Conservation (phyloP, 2,888 invertebrate genomes). For the Agriopis aurantiaria region DNA sequence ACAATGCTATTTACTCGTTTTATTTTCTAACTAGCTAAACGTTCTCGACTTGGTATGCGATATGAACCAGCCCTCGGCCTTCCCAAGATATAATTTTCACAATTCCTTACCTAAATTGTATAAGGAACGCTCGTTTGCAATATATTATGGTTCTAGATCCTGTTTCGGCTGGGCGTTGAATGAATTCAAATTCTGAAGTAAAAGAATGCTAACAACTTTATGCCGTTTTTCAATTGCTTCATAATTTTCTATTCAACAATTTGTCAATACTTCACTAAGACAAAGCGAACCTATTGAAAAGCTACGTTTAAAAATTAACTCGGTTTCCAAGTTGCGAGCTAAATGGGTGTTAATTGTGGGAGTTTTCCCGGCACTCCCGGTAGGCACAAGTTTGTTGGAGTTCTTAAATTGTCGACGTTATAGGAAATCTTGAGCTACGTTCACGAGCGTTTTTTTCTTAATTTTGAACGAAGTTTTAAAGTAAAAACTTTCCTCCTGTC, state of each 20-base stretch:
- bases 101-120: too few species aligned
- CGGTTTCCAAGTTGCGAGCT: constrained; percentile 28
- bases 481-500: neutral
- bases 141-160: too few species aligned
- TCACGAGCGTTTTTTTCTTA: neutral
- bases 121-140: too few species aligned
- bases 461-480: neutral
- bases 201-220: neutral
- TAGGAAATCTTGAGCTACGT: neutral
- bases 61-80: too few species aligned
- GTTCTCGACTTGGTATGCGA: too few species aligned
- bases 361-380: constrained; percentile 30
- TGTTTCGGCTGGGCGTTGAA: neutral
- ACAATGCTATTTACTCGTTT: neutral
- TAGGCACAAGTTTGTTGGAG: constrained; percentile 26
- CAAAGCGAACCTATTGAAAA: constrained; percentile 37
- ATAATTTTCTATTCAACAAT: neutral
- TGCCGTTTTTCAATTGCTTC: neutral
- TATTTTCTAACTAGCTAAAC: neutral
- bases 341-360: constrained; percentile 48
- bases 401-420: constrained; percentile 15
- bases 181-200: neutral
- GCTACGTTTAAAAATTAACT: constrained; percentile 38
- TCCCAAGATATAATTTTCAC: too few species aligned
- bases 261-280: constrained; percentile 4